Base-by-base conservation (phyloP, 2,888 invertebrate genomes). In the Dilophus febrilis region DNA sequence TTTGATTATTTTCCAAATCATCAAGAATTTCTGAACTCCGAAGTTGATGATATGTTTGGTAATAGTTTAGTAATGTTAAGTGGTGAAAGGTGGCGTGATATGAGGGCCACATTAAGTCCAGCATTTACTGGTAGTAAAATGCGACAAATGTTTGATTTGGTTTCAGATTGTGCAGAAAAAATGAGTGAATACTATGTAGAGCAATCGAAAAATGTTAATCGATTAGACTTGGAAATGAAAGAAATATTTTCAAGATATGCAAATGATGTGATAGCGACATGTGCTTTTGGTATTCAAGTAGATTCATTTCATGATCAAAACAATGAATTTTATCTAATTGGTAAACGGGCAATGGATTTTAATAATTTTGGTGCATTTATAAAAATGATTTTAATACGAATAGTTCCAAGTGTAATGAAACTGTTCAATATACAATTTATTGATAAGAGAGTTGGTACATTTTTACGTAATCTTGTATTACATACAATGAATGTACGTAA, bases 1-100 rank as follows among this genome's bases (percentile, higher is more conserved):
- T 72, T 72, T 30, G 71, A 71, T 35, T 65, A 65, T 45, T 71
- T 71, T 47, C 45, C 64, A 0, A 67, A 71, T 49, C 68, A 68
- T 47, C 58, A 63, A 2, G 41, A 52, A 7, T 22, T 64, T 1
- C 53, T 67, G 4, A 51, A 56, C 4, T 56, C 63, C 14, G 51
- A 56, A 0, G 48, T 48, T 7, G 70, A 69, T 32, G 63, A 66
- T 0, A 47, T 72, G 2, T 70, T 72, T 47, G 65, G 61, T 1
- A 66, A 65, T 41, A 64, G 61, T 14, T 49, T 70, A 11, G 60
- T 68, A 38, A 53, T 58, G 12, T 52, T 70, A 47, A 59, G 58
- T 46, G 67, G 69, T 42, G 45, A 47, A 4, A 53, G 53, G 11
- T 60, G 59, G 60, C 58, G 57, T 46, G 56, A 64, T 13, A 64